phyloP scores from a whole-genome alignment of 1,140 invertebrate genomes.

The Drusus annulatus region DNA sequence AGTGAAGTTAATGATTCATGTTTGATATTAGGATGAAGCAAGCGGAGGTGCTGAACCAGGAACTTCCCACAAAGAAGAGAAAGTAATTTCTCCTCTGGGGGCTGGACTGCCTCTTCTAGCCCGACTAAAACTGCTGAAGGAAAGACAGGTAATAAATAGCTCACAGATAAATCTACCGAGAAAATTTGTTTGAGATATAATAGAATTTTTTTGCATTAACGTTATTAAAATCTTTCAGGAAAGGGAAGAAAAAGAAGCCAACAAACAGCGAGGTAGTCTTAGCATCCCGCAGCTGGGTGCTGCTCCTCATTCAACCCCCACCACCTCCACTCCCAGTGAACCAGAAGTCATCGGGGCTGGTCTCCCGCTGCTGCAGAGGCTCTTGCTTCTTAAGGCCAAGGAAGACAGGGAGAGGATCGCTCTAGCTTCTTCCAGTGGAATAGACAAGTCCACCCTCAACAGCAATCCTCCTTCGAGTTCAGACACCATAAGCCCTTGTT shows the following conservation, averaged over 20 bases:
- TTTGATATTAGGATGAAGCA: conserved; percentile 67
- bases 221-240: conserved; percentile 63
- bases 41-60: conserved; percentile 69
- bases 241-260: conserved; percentile 75
- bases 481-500: conserved; percentile 69
- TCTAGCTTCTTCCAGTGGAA: conserved; percentile 44
- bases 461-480: conserved; percentile 69
- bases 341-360: conserved; percentile 79
- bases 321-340: conserved; percentile 67
- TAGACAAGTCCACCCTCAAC: conserved; percentile 54
- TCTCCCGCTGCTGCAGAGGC: conserved; percentile 83
- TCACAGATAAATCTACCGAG: no score
- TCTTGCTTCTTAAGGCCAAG: conserved; percentile 85
- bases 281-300: conserved; percentile 67
- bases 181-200: no score
- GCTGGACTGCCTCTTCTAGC: conserved; percentile 87
- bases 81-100: conserved; percentile 80
- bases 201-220: no score
- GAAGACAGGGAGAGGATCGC: conserved; percentile 77
- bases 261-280: conserved; percentile 65
- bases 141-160: conserved; percentile 79
- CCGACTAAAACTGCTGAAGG: conserved; percentile 84
- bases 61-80: conserved; percentile 72
- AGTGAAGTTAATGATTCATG: not conserved
- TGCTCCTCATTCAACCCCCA: conserved; percentile 66